Evolutionary conservation across 2,888 invertebrate species (phyloP), one percentile per base, ranked within the genome.

Genomic region (Griposia aprilina): DNA sequence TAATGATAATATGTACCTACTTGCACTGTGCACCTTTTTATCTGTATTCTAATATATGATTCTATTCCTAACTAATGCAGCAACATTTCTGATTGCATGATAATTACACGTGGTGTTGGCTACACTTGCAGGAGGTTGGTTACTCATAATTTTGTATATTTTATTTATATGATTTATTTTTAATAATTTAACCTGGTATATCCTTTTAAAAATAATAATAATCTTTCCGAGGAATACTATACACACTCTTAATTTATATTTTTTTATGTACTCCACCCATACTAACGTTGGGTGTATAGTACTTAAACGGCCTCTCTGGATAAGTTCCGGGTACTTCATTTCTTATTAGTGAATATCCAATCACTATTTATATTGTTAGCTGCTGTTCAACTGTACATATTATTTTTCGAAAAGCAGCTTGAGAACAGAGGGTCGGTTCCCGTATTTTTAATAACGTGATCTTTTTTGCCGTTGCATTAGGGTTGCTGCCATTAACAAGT

Each of bases 61-160:
- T 78, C 59, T 86, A 57, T 79, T 76, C 68, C 75, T 81, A 86
- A 91, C 90, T 92, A 90, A 90, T 86, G 72, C 82, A 84, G 78
- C 82, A 82, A 88, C 89, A 88, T 93, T 94, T 95, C 91, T 92
- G 90, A 91, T 96, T 94, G 92, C 96, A 96, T 95, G 95, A 91
- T 90, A 90, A 90, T 93, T 93, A 91, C 95, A 94, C 91, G 88
- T 91, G 96, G 96, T 95, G 95, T 91, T 93, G 96, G 95, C 94
- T 91, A 93, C 93, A 92, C 83, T 92, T 92, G 91, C 92, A 95
- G 96, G 92, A 95, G 95, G 96, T 96, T 93, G 90, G 95, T 88
- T 88, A 65, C 84, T 77, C 78, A 77, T 84, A 76, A 88, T 87
- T 84, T 88, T 86, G 78, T 87, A 87, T 81, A 78, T 79, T 82